Conservation (phyloP, 2,888 invertebrate genomes). For the Amblyjoppa fuscipennis region DNA sequence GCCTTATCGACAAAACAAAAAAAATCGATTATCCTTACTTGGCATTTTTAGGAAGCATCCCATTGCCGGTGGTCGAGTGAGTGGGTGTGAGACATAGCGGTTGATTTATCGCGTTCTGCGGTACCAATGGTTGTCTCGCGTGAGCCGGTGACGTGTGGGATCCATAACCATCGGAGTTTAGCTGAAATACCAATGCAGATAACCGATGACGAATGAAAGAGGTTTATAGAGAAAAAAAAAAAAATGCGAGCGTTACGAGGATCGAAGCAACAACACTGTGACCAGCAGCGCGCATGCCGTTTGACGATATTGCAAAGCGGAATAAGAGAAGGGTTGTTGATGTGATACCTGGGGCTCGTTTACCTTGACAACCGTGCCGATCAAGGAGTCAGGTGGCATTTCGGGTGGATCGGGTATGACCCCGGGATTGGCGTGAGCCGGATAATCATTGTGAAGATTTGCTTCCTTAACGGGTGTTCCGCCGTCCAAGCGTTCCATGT, state of each 20-base stretch:
- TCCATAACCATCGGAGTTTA: slow-evolving; percentile 95
- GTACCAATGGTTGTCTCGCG: slow-evolving; percentile 91
- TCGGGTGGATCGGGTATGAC: slow-evolving; percentile 84
- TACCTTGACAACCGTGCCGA: slow-evolving; percentile 96
- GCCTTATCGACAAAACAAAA: background rate
- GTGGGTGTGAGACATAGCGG: slow-evolving; percentile 83
- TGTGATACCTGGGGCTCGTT: slow-evolving; percentile 82
- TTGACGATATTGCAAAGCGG: slow-evolving; percentile 32
- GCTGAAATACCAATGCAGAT: slow-evolving; percentile 85
- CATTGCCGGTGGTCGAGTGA: slow-evolving; percentile 86
- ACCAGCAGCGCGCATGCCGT: slow-evolving; percentile 12
- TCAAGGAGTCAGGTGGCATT: slow-evolving; percentile 89
- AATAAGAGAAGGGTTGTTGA: slow-evolving; percentile 64
- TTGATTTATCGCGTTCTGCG: slow-evolving; percentile 87
- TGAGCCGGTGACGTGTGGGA: slow-evolving; percentile 94
- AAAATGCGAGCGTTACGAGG: slow-evolving; percentile 33
- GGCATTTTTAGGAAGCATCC: slow-evolving; percentile 92
- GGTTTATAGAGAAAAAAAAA: background rate
- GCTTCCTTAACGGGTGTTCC: slow-evolving; percentile 84
- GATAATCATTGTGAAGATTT: slow-evolving; percentile 85
- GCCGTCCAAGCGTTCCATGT: slow-evolving; percentile 88
- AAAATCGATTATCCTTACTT: slow-evolving; percentile 89
- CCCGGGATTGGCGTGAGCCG: slow-evolving; percentile 85
- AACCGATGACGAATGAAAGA: slow-evolving; percentile 23
- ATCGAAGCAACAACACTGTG: slow-evolving; percentile 25